Conservation (phyloP, 2,797 vertebrate genomes). For the Myiothlypis chrysogaster region DNA sequence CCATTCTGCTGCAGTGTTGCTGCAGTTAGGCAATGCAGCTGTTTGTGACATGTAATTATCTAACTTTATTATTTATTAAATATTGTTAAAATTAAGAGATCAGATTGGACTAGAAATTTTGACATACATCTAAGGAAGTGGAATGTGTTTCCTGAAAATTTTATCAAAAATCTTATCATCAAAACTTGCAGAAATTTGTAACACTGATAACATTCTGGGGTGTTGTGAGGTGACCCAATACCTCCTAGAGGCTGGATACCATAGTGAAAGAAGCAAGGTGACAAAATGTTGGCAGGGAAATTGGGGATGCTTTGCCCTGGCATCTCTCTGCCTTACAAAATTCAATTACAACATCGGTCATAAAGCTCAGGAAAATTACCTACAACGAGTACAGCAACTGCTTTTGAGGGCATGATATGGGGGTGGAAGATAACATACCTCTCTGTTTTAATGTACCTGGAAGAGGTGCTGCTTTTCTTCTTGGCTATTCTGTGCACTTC, state of each 20-base stretch:
- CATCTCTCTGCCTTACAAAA: neutral
- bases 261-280: neutral
- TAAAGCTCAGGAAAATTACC: neutral
- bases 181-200: neutral
- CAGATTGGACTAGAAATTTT: neutral
- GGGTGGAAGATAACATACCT: neutral
- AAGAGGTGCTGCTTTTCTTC: neutral
- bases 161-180: neutral
- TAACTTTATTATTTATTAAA: neutral
- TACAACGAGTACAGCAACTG: neutral
- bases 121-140: neutral
- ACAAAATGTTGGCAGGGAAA: neutral
- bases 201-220: neutral
- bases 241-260: neutral
- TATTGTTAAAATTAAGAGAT: neutral
- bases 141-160: neutral
- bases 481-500: neutral
- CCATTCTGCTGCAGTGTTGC: neutral
- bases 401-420: accelerated
- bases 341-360: neutral
- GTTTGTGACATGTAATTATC: neutral
- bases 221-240: neutral
- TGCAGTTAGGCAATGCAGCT: neutral
- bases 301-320: neutral
- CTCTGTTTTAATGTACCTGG: neutral